A percentile compares a stretch with the other conserved stretches of the same genome.
phyloP scores from a whole-genome alignment of 1,140 invertebrate genomes.

The Solen grandis region DNA sequence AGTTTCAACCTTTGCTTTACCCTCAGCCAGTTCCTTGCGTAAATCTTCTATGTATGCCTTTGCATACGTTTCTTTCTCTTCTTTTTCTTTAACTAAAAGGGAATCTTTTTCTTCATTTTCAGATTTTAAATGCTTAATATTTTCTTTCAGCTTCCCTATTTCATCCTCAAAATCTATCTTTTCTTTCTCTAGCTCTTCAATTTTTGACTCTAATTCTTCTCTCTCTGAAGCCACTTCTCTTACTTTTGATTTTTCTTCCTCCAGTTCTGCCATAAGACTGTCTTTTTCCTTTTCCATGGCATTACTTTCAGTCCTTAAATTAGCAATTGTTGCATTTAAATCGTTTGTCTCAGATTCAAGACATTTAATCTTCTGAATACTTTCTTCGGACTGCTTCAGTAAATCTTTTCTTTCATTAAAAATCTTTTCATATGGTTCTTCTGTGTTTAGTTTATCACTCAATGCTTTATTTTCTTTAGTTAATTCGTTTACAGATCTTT shows the following conservation, averaged over 20 bases:
- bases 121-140: constrained; percentile 6
- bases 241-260: constrained; percentile 22
- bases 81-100: constrained; percentile 4
- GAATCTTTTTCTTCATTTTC: constrained; percentile 31
- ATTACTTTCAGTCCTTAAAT: not conserved
- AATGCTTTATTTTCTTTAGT: constrained; percentile 28
- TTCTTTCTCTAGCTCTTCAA: constrained; percentile 38
- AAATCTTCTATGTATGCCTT: constrained; percentile 48
- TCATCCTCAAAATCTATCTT: constrained; percentile 45
- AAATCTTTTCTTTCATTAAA: constrained; percentile 33
- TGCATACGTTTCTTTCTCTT: constrained; percentile 7
- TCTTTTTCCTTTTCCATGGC: not conserved
- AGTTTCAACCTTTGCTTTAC: constrained; percentile 28
- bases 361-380: not conserved
- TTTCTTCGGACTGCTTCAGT: constrained; percentile 2
- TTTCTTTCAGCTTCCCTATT: constrained; percentile 23
- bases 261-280: not conserved
- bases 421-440: constrained; percentile 45
- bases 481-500: constrained; percentile 2
- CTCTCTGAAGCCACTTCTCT: constrained; percentile 37
- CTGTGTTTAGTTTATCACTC: constrained; percentile 37
- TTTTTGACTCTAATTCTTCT: constrained; percentile 33
- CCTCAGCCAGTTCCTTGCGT: constrained; percentile 29
- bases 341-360: not conserved
- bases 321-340: not conserved